These are phyloP conservation scores for Typhlomys cinereus DNA, from an alignment of 2,113 vertebrate species.

Conservation along the genomic window DNA sequence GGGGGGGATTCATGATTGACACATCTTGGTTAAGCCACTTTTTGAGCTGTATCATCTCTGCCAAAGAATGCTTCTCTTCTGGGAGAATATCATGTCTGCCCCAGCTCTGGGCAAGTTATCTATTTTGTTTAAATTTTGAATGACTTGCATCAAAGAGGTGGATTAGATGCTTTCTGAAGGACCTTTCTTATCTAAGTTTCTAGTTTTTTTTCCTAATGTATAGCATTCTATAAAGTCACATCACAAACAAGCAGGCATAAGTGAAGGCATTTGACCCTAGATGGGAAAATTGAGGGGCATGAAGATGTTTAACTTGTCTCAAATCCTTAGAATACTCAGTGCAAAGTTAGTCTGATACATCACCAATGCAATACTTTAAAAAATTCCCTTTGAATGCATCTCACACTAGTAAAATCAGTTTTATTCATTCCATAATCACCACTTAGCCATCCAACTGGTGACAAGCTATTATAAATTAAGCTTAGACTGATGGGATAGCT, in stretches of 20 bases:
- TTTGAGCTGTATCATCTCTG: conserved; percentile 37
- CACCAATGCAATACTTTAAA: conserved; percentile 24
- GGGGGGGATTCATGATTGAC: neutral
- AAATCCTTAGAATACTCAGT: neutral
- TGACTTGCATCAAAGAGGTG: neutral
- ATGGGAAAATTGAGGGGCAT: neutral
- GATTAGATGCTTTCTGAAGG: neutral
- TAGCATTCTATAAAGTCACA: conserved; percentile 3
- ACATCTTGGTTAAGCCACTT: neutral
- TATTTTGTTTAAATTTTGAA: conserved; percentile 18
- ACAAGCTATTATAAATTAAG: conserved; percentile 10
- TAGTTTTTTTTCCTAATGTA: neutral
- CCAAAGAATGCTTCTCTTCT: neutral
- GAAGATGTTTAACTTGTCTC: conserved; percentile 18
- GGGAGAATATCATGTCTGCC: neutral
- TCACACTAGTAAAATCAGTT: conserved; percentile 57
- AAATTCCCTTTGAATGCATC: conserved; percentile 1
- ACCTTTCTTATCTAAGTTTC: neutral
- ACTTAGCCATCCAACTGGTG: conserved; percentile 10
- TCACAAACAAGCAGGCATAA: neutral
- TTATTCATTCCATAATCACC: conserved; percentile 20
- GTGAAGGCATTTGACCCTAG: neutral
- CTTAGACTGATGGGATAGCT: neutral
- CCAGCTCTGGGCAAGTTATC: neutral
- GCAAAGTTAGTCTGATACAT: neutral